phyloP scores from a whole-genome alignment of 2,113 vertebrate species.

The Heteronetta atricapilla region DNA sequence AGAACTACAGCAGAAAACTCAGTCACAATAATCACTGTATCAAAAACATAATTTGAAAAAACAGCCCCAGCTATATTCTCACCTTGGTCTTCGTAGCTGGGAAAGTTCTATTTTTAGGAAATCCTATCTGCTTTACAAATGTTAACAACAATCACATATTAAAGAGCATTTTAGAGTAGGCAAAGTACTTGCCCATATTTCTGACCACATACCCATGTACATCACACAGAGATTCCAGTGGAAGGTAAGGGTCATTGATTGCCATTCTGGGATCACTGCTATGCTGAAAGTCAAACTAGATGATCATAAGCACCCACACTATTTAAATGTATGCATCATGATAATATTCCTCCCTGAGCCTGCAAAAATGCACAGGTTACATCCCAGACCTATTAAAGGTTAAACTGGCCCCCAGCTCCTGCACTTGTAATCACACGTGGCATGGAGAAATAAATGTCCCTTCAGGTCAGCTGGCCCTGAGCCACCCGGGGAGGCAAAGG shows the following conservation, averaged over 20 bases:
- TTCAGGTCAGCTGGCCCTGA: background rate
- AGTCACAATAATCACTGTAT: background rate
- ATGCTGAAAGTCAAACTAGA: background rate
- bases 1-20: background rate
- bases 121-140: background rate
- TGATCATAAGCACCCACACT: background rate
- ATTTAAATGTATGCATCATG: background rate
- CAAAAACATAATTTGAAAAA: background rate
- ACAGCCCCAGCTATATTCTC: background rate
- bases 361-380: background rate
- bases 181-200: background rate
- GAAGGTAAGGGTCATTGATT: background rate
- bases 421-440: background rate
- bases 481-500: background rate
- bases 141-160: background rate
- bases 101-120: background rate
- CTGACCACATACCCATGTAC: accelerated
- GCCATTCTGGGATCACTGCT: background rate
- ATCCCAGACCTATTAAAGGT: background rate
- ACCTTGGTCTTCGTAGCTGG: background rate
- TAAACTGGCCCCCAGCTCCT: background rate
- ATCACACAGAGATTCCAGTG: background rate
- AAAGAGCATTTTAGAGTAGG: background rate
- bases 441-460: background rate
- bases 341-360: background rate